phyloP scores from a whole-genome alignment of 2,888 invertebrate genomes.

The Aphodius sticticus region DNA sequence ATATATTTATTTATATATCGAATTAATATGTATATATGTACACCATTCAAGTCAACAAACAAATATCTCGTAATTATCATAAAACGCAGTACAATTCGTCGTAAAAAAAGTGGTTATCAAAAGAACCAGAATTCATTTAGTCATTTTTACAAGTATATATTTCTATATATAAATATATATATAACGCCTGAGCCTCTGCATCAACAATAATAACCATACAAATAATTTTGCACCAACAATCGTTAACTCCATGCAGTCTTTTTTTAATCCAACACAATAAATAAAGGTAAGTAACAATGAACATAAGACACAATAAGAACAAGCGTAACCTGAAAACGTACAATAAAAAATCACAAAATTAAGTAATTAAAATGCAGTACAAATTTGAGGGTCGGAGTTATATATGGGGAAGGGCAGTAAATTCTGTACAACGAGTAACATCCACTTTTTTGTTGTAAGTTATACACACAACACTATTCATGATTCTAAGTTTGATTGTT shows the following conservation, averaged over 20 bases:
- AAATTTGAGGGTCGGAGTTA: background rate
- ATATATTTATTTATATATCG: conserved; percentile 21
- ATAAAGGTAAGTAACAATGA: background rate
- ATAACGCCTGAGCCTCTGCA: conserved; percentile 44
- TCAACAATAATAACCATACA: conserved; percentile 30
- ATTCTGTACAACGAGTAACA: background rate
- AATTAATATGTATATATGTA: conserved; percentile 43
- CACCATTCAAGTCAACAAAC: conserved; percentile 37
- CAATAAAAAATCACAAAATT: background rate
- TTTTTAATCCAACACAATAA: background rate
- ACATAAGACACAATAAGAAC: background rate
- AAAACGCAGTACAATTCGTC: too few relatives aligned
- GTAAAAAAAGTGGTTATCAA: conserved; percentile 10
- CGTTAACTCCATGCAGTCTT: background rate
- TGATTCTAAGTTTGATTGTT: background rate
- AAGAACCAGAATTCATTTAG: conserved; percentile 14
- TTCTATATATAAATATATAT: conserved; percentile 38
- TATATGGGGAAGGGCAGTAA: background rate
- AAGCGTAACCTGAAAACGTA: background rate
- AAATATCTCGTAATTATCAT: conserved; percentile 7
- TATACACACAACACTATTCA: conserved; percentile 4
- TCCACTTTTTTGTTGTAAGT: background rate
- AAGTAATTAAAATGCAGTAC: background rate
- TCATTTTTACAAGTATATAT: conserved; percentile 39
- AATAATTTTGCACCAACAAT: conserved; percentile 47